Evolutionary conservation across 2,888 invertebrate species (phyloP), one percentile per base, ranked within the genome.

Genomic region (Chrysopilus asiliformis): DNA sequence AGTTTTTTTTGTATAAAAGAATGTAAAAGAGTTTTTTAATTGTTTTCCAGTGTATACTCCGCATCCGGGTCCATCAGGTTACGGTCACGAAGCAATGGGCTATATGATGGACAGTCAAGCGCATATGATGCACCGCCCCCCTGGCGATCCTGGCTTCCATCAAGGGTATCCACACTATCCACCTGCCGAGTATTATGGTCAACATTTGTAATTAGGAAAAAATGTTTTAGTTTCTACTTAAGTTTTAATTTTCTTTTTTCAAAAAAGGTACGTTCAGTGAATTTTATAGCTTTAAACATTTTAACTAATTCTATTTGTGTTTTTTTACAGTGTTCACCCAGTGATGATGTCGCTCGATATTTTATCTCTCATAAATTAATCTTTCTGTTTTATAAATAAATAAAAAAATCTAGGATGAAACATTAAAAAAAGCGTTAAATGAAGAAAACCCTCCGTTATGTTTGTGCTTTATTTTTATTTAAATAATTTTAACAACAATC

Each of bases 91-190:
- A 66, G 89, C 86, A 56, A 89, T 89, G 78, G 89, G 91, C 66
- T 90, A 91, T 68, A 93, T 93, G 85, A 91, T 93, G 89, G 93
- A 94, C 70, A 86, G 87, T 55, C 87, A 89, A 70, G 75, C 76
- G 58, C 87, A 87, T 70, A 90, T 90, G 89, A 87, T 89, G 84
- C 89, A 89, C 72, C 81, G 89, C 72, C 85, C 89, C 58, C 87
- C 89, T 51, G 82, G 84, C 53, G 87, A 87, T 71, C 83, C 89
- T 42, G 79, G 83, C 70, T 89, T 87, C 76, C 87, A 87, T 73
- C 86, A 87, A 71, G 86, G 87, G 63, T 87, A 89, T 71, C 74
- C 73, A 55, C 79, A 81, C 59, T 86, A 87, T 71, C 87, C 81
- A 65, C 79, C 87, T 55, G 84, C 85, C 54, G 86, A 89, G 69